These are phyloP conservation scores for Magallana angulata DNA, from an alignment of 1,140 invertebrate species.

Conservation along the genomic window DNA sequence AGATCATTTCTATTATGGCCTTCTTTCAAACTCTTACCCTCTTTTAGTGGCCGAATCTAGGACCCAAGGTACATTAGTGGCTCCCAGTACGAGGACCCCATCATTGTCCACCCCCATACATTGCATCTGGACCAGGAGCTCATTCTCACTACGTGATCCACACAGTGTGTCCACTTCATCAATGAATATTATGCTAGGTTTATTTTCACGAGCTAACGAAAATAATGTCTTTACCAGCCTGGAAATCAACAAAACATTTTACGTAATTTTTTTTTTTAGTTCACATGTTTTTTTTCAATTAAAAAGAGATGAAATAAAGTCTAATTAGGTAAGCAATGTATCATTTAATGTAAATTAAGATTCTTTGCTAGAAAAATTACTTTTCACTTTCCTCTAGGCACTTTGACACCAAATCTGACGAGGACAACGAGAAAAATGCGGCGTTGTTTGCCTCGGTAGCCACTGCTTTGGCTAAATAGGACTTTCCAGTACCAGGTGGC, in stretches of 20 bases:
- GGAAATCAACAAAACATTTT: conserved; percentile 43
- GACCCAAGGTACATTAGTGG: conserved; percentile 99
- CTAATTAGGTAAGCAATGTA: no score
- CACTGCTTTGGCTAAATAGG: conserved; percentile 98
- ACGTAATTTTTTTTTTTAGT: no score
- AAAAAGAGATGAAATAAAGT: no score
- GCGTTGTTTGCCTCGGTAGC: conserved; percentile 99
- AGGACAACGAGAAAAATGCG: conserved; percentile 99
- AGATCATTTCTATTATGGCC: neutral
- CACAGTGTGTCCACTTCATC: conserved; percentile 99
- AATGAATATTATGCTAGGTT: conserved; percentile 99
- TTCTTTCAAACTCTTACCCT: conserved; percentile 80
- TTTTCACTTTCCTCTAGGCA: conserved; percentile 99
- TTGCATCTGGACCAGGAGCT: conserved; percentile 99
- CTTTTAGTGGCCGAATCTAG: conserved; percentile 97
- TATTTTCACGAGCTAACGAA: conserved; percentile 94
- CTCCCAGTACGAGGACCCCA: conserved; percentile 96
- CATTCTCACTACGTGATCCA: conserved; percentile 98
- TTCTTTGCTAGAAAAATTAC: no score
- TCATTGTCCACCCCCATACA: conserved; percentile 97
- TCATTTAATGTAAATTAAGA: no score
- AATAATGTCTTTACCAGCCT: conserved; percentile 96
- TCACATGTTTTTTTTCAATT: no score
- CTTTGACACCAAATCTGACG: conserved; percentile 98
- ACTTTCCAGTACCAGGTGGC: conserved; percentile 99